Conservation (phyloP, 1,140 invertebrate genomes). For the Eriocheir sinensis region DNA sequence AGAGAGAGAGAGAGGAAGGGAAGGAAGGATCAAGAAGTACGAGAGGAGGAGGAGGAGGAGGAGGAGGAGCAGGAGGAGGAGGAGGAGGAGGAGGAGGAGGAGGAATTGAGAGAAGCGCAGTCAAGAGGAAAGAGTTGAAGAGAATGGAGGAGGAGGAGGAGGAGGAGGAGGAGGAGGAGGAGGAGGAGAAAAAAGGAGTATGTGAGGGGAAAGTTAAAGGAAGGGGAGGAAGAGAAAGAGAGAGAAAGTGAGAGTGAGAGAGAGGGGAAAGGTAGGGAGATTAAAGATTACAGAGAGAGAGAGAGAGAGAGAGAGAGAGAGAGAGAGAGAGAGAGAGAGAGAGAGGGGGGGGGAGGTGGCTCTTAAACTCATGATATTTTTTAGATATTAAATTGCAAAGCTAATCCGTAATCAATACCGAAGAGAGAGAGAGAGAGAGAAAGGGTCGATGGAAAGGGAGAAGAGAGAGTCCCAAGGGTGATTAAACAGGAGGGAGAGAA, state of each 20-base stretch:
- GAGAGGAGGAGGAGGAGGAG: too few species aligned
- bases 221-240: too few species aligned
- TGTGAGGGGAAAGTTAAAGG: too few species aligned
- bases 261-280: too few species aligned
- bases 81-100: neutral
- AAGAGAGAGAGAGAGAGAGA: neutral
- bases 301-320: slow-evolving; percentile 15
- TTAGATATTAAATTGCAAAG: slow-evolving; percentile 31
- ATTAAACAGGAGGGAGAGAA: neutral
- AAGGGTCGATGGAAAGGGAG: neutral
- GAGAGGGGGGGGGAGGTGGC: neutral
- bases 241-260: neutral
- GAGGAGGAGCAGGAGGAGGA: too few species aligned
- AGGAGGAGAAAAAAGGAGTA: too few species aligned
- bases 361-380: slow-evolving; percentile 1
- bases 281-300: too few species aligned
- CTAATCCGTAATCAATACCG: neutral
- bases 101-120: neutral
- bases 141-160: too few species aligned
- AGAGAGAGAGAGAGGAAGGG: too few species aligned
- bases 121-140: neutral
- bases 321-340: neutral
- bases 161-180: too few species aligned
- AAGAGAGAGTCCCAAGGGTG: slow-evolving; percentile 33
- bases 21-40: neutral